Conservation (phyloP, 1,140 invertebrate species). For the Atta colombica region DNA sequence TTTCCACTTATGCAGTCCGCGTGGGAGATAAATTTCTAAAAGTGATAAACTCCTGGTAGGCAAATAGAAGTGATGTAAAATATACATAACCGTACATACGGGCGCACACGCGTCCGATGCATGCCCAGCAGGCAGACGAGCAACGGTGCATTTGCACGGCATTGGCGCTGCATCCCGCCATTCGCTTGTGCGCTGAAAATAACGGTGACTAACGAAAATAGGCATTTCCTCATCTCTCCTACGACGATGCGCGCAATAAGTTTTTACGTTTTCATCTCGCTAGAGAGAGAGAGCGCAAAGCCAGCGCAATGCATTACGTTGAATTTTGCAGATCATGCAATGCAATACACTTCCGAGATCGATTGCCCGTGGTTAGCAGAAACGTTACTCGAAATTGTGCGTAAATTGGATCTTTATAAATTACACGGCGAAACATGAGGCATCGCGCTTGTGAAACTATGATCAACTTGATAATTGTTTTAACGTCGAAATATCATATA, state of each 20-base stretch:
- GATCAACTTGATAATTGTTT: not conserved
- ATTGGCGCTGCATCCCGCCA: slow-evolving; percentile 64
- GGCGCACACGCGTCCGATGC: slow-evolving; percentile 18
- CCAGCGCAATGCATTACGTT: slow-evolving; percentile 33
- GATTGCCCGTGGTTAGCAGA: slow-evolving; percentile 16
- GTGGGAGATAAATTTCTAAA: slow-evolving; percentile 62
- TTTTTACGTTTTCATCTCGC: slow-evolving; percentile 60
- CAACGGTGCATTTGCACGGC: slow-evolving; percentile 69
- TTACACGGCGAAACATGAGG: slow-evolving; percentile 11
- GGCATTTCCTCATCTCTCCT: slow-evolving; percentile 70
- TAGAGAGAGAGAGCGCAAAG: not conserved
- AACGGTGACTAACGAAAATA: slow-evolving; percentile 75
- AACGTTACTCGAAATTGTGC: slow-evolving; percentile 52
- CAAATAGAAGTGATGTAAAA: slow-evolving; percentile 49
- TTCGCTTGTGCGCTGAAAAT: slow-evolving; percentile 67
- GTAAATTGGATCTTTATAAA: slow-evolving; percentile 57
- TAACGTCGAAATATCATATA: not conserved
- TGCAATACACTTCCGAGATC: slow-evolving; percentile 40
- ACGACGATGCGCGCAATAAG: slow-evolving; percentile 66
- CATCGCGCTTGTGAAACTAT: not conserved
- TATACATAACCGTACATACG: not conserved
- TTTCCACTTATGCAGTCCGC: slow-evolving; percentile 30
- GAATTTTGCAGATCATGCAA: slow-evolving; percentile 59
- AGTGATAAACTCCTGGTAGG: slow-evolving; percentile 52
- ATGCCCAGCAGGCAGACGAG: slow-evolving; percentile 57